These are phyloP conservation scores for Glareola pratincola DNA, from an alignment of 2,113 vertebrate species.

Conservation along the genomic window DNA sequence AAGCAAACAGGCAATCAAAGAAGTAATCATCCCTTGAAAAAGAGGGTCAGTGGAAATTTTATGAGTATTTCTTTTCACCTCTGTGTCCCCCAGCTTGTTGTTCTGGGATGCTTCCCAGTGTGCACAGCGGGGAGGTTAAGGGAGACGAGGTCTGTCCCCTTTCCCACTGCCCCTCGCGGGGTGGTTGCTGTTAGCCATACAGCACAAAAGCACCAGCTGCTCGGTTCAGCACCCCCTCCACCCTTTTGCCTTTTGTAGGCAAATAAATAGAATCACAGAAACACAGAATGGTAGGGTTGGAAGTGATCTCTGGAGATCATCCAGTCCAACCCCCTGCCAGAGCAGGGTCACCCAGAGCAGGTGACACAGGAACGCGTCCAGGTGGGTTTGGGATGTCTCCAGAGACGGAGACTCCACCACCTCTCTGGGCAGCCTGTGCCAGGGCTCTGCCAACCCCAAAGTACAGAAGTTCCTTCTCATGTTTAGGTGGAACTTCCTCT, in stretches of 20 bases:
- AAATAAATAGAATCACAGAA: no score
- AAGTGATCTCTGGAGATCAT: no score
- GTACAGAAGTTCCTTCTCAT: no score
- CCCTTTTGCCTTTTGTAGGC: not conserved
- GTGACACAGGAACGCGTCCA: no score
- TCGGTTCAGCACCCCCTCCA: not conserved
- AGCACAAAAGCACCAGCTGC: not conserved
- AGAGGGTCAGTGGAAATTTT: not conserved
- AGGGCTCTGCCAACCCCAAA: no score
- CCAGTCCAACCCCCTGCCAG: no score
- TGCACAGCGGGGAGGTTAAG: rapidly evolving
- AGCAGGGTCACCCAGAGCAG: no score
- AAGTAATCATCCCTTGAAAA: not conserved
- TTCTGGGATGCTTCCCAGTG: not conserved
- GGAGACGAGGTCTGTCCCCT: not conserved
- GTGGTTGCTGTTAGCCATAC: not conserved
- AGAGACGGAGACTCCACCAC: no score
- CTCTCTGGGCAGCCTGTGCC: no score
- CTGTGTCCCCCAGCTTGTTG: not conserved
- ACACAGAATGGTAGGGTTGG: no score
- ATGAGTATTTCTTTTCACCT: not conserved
- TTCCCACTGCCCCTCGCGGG: not conserved
- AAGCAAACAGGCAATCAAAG: not conserved
- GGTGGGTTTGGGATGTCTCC: no score
- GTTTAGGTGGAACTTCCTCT: no score